These are phyloP conservation scores for Virgularia gustaviana DNA, from an alignment of 92 coral and sea anemone genomes.

Conservation along the genomic window DNA sequence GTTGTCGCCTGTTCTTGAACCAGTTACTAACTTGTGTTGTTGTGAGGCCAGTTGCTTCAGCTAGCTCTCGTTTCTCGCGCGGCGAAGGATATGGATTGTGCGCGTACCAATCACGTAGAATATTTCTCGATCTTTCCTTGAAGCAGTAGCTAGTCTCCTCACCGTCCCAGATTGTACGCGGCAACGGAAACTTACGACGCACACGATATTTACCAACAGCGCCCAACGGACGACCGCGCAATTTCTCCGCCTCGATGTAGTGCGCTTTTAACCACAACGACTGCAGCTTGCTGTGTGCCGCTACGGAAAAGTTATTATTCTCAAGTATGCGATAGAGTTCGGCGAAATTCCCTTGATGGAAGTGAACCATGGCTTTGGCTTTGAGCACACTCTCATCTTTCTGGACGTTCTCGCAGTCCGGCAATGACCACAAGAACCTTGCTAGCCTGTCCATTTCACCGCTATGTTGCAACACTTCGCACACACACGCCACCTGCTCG, in stretches of 20 bases:
- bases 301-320: slow-evolving; percentile 87
- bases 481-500: slow-evolving; percentile 99
- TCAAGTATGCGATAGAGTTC: slow-evolving; percentile 98
- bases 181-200: slow-evolving; percentile 98
- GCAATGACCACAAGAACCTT: slow-evolving; percentile 97
- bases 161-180: slow-evolving; percentile 99
- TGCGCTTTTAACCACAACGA: slow-evolving; percentile 99
- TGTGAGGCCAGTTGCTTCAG: slow-evolving; percentile 96
- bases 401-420: slow-evolving; percentile 97
- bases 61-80: slow-evolving; percentile 96
- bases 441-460: slow-evolving; percentile 99
- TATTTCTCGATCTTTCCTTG: slow-evolving; percentile 96
- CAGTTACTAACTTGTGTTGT: slow-evolving; percentile 99
- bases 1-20: slow-evolving; percentile 98
- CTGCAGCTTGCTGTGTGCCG: slow-evolving; percentile 96
- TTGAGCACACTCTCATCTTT: slow-evolving; percentile 97
- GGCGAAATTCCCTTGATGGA: slow-evolving; percentile 97
- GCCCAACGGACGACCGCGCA: slow-evolving; percentile 96
- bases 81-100: slow-evolving; percentile 99
- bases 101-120: slow-evolving; percentile 99
- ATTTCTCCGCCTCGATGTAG: slow-evolving; percentile 97
- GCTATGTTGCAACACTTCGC: slow-evolving; percentile 98
- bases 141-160: slow-evolving; percentile 99
- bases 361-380: slow-evolving; percentile 92
- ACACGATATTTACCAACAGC: slow-evolving; percentile 99